These are phyloP conservation scores for Pholis gunnellus DNA, from an alignment of 2,113 vertebrate species.

Conservation along the genomic window DNA sequence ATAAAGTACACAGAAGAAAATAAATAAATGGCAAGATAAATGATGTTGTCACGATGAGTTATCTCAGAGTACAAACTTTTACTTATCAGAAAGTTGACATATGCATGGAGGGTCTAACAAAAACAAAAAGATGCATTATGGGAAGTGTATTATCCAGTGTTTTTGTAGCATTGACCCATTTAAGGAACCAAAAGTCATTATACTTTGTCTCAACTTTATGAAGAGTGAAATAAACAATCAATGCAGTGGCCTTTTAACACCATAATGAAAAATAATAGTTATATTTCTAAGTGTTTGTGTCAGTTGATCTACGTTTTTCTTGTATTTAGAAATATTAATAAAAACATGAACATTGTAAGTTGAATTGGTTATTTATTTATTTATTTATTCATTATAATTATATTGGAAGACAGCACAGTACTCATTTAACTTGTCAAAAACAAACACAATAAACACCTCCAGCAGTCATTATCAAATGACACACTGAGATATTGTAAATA, in stretches of 20 bases:
- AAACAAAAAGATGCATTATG: background rate
- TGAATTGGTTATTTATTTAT: slow-evolving; percentile 64
- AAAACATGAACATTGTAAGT: background rate
- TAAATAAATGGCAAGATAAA: no score
- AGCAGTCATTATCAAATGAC: background rate
- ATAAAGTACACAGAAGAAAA: background rate
- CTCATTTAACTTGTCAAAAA: slow-evolving; percentile 7
- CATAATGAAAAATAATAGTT: background rate
- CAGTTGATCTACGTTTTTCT: background rate
- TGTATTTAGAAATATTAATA: background rate
- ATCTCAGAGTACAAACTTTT: background rate
- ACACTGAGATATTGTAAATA: slow-evolving; percentile 62
- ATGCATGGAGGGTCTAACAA: background rate
- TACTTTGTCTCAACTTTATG: background rate
- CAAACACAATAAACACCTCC: slow-evolving; percentile 22
- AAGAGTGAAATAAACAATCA: background rate
- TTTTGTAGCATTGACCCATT: background rate
- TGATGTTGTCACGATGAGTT: no score
- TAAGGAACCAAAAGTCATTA: background rate
- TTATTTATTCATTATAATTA: slow-evolving; percentile 2
- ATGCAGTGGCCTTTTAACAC: background rate
- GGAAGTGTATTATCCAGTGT: background rate
- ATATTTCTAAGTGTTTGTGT: background rate
- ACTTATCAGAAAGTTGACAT: background rate
- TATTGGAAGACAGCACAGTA: slow-evolving; percentile 19